Base-by-base conservation (phyloP, 2,797 vertebrate genomes). In the Acestrorhynchus altus region DNA sequence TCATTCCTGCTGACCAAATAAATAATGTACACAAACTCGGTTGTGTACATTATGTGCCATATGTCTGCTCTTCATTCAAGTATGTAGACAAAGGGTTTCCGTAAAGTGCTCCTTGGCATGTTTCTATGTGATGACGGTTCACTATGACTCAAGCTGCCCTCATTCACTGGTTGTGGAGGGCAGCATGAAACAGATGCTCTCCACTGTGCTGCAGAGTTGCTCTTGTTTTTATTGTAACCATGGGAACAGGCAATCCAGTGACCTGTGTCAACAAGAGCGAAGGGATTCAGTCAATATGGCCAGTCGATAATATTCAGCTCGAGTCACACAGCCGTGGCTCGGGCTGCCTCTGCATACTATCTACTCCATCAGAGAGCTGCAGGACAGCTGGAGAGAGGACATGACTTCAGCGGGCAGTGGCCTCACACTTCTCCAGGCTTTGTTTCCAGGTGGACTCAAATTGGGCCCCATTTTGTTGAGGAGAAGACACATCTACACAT, bases 161-260 rank as follows among this genome's bases (percentile, higher is more conserved):
- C 56, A 74, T 74, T 74, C 42, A 60, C 31, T 57, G 54, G 7
- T 74, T 81, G 61, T 81, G 57, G 49, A 39, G 35, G 49, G 47
- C 67, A 72, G 77, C 63, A 63, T 60, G 69, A 86, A 78, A 83
- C 74, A 5, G 20, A 84, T 81, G 80, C 60, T 79, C 75, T 52
- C 81, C 42, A 44, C 35, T 63, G 56, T 72, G 47, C 70, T 70
- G 57, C 78, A 18, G 12, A 79, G 78, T 66, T 66, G 64, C 70
- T 71, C 83, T 74, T 86, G 77, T 84, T 90, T 87, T 87, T 83
- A 89, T 86, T 28, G 86, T 92, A 83, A 83, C 91, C 77, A 91
- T 90, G 86, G 90, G 56, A 91, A 91, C 90, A 60, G 81, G 64
- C 77, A 46, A 78, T 78, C 52, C 78, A 44, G 82, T 85, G 88